These are phyloP conservation scores for Hylia prasina DNA, from an alignment of 2,113 vertebrate genomes.

Conservation along the genomic window DNA sequence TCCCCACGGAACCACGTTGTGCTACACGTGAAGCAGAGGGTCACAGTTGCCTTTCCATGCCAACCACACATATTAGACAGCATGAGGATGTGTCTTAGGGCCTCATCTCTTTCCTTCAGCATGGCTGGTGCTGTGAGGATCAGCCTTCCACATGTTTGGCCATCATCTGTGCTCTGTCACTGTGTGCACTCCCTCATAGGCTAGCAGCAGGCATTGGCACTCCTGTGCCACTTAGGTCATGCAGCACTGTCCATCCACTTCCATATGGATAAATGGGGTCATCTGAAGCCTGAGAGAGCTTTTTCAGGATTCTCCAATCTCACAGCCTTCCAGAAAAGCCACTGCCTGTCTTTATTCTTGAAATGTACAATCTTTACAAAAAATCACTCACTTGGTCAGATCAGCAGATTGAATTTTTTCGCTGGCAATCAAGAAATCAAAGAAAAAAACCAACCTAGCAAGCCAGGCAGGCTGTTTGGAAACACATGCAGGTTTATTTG, in stretches of 20 bases:
- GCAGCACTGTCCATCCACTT: not conserved
- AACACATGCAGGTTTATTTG: not conserved
- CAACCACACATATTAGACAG: not conserved
- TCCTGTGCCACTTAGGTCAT: not conserved
- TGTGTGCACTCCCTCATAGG: not conserved
- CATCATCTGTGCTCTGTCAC: not conserved
- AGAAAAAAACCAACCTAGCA: not conserved
- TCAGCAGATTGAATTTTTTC: not conserved
- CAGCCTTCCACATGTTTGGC: rapidly evolving
- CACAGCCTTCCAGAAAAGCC: not conserved
- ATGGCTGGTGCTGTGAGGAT: not conserved
- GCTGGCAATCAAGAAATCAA: not conserved
- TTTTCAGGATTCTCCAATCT: not conserved
- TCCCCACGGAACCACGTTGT: rapidly evolving
- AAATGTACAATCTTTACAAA: not conserved
- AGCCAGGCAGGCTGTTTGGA: not conserved
- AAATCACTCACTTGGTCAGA: not conserved
- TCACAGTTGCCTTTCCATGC: not conserved
- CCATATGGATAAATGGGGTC: not conserved
- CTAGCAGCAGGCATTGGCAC: not conserved
- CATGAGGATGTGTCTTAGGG: not conserved
- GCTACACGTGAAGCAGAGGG: rapidly evolving
- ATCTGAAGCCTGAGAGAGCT: not conserved
- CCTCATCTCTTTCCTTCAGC: not conserved
- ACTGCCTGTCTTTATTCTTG: not conserved